Base-by-base conservation (phyloP, 2,888 invertebrate species). In the Thelaira solivaga region DNA sequence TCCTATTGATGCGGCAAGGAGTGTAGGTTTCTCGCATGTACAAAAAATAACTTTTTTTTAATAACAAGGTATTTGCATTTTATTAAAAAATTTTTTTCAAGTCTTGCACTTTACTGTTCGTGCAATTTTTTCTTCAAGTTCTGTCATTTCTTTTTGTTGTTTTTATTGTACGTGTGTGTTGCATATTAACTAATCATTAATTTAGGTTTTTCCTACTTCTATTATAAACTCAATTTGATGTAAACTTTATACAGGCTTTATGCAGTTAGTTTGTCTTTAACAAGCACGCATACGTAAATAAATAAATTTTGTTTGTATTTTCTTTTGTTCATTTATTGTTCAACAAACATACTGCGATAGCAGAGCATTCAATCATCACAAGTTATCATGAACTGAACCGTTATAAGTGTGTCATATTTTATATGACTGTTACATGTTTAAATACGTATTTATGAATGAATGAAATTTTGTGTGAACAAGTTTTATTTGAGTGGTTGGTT, bases 371-470 rank as follows among this genome's bases (percentile, higher is more conserved):
- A 45, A 39, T 34, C 7, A 24, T 29, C 20, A 45, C n/a, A 8
- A 18, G 24, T 61, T 61, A 61, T 57, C 22, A 55, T 47, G 55
- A 45, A 59, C 49, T 59, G 62, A 67, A 73, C 72, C 72, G 72
- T 62, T 73, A 73, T 68, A 77, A 68, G 76, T 76, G 39, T 65
- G 74, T 68, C 71, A 65, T 69, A 75, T 43, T 45, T 72, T 31
- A 34, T 47, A 22, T 2, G 34, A 47, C 26, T 45, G 20, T 72
- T 36, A 39, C 34, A 29, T 55, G 41, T 26, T 18, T 34, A 41
- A 65, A n/a, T 55, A 45, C 24, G 34, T n/a, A n/a, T 73, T 31
- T 39, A 6, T 18, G n/a, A 24, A 49, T 49, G 16, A 47, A 4
- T 45, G 24, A 39, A 31, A n/a, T n/a, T 1, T 11, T 36, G 26